Conservation (phyloP, 2,797 vertebrate species). For the Lagocephalus sceleratus region DNA sequence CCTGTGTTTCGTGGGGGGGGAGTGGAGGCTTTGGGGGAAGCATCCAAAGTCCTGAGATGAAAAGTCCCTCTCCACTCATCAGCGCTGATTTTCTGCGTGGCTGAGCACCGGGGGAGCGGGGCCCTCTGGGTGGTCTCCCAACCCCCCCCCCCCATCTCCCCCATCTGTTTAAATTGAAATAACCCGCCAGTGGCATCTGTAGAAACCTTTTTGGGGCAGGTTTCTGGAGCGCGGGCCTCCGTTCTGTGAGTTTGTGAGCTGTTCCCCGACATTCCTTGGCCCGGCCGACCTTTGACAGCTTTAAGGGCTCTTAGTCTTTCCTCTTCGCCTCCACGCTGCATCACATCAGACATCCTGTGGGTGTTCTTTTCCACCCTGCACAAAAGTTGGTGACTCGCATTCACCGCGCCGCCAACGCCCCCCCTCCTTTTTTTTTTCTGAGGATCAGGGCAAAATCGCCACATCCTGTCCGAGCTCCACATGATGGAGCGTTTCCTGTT, state of each 20-base stretch:
- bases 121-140: constrained; percentile 13
- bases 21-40: constrained; percentile 2
- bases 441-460: constrained; percentile 31
- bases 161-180: background rate
- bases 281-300: too few species aligned
- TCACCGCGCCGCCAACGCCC: too few species aligned
- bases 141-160: background rate
- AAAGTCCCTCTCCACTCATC: constrained; percentile 18
- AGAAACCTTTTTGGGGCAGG: too few species aligned
- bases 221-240: too few species aligned
- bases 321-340: background rate
- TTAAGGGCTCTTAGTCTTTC: too few species aligned
- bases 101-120: constrained; percentile 11
- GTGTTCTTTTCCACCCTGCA: constrained; percentile 23
- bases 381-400: background rate
- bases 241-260: background rate
- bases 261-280: background rate
- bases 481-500: constrained; percentile 63
- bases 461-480: constrained; percentile 46
- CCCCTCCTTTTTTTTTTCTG: constrained; percentile 23
- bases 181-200: too few species aligned
- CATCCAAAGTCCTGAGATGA: constrained; percentile 14
- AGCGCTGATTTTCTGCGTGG: constrained; percentile 28
- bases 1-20: constrained; percentile 4
- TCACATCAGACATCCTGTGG: constrained; percentile 13